Base-by-base conservation (phyloP, 1,140 invertebrate genomes). In the Zaprionus lachaisei region DNA sequence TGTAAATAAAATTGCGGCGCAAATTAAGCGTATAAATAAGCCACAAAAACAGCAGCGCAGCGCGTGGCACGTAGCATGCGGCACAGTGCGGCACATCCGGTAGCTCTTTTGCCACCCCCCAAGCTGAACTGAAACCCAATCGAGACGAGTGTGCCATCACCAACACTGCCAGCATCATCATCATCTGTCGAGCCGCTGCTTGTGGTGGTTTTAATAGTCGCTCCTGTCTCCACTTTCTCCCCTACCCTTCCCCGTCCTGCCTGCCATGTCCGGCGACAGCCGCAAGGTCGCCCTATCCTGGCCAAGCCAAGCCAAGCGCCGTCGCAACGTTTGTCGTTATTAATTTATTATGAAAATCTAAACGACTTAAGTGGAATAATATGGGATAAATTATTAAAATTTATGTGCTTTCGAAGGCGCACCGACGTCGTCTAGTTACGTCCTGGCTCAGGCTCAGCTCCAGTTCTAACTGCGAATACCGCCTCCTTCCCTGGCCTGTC, bases 331-430 rank as follows among this genome's bases (percentile, higher is more conserved):
- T 74, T 69, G 85, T 81, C 84, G 84, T 87, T 89, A 89, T 89
- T 91, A 89, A 89, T 89, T 89, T 89, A 89, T 89, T 89, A 89
- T 91, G 85, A 85, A 89, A 89, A 89, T 89, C 85, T 89, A 90
- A 89, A 89, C 85, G 85, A 89, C 85, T 89, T 89, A 89, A 90
- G 85, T 89, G 85, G 85, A 89, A 85, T 90, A 89, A 89, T 89
- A 89, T 89, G 86, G 85, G 86, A 89, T 89, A 89, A 89, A 89
- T 89, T 89, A 89, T 89, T 90, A 90, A 89, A 89, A 89, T 89
- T 89, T 89, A 89, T 89, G 85, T 91, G 82, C 86, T 85, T 90
- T 81, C 84, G 72, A 81, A 89, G 63, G 63, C 60, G 73, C 24
- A 63, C 62, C 57, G 49, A 70, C 65, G n/a, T 61, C 57, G 58